Evolutionary conservation across 2,797 vertebrate genomes (phyloP), one percentile per base, ranked within the genome.

Genomic region (Percopsis omiscomaycus): DNA sequence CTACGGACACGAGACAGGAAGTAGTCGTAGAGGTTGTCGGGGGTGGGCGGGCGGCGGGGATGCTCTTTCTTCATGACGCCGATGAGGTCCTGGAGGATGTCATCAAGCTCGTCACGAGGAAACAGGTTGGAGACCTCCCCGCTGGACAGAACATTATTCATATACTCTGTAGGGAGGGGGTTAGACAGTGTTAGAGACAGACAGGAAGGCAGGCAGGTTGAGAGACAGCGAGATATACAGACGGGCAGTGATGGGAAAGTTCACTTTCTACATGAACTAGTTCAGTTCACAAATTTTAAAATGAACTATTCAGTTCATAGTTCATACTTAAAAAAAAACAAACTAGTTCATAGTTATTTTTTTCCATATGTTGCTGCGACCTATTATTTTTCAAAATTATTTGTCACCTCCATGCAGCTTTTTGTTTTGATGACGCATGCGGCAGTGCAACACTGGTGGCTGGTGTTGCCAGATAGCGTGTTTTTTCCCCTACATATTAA

Each of bases 91-190:
- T 94, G 93, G 0, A 87, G 87, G 84, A 95, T 95, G 83, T 95
- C 94, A 48, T 88, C 86, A 56, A 95, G 82, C 83, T 95, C 94
- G 14, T 95, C 94, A n/a, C 90, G 88, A 64, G 93, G 78, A 84
- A 95, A 95, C 68, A 95, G 89, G 75, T 92, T 92, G 49, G 93
- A 93, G 0, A 91, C 89, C 73, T 95, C 94, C 0, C 93, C 93
- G 3, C 93, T 94, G 29, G 94, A 84, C 85, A 95, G 74, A 55
- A 95, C 91, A 44, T 92, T 95, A 86, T 94, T 95, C 91, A 95
- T 89, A 64, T 95, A 95, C 56, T 95, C 94, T 88, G 65, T 0
- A 29, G 45, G 37, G 27, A 14, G 15, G 50, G 29, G 22, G 13
- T n/a, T 44, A 28, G 29, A n/a, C 32, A 10, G 5, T 9, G 55